Base-by-base conservation (phyloP, 2,797 vertebrate genomes). In the Odontamblyopus lacepedii region DNA sequence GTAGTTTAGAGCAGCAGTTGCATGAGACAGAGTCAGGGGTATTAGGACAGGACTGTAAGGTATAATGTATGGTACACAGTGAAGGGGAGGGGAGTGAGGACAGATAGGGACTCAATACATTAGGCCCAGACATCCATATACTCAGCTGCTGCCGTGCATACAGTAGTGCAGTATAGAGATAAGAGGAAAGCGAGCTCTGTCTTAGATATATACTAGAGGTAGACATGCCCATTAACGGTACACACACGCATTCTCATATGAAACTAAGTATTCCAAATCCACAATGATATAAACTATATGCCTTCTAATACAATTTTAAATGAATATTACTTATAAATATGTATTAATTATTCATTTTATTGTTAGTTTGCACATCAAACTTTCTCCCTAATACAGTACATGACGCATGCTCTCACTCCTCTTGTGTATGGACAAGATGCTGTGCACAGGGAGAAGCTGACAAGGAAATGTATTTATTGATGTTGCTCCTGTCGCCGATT, bases 1-100 rank as follows among this genome's bases (percentile, higher is more conserved):
- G 92, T 75, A 93, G 91, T 81, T 87, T 57, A 81, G 65, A 69
- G 75, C 79, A 77, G 71, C 78, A 30, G 77, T 78, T 79, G 78
- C 81, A 55, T 85, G 75, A 80, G 82, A 78, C 77, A 80, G 80
- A 60, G 84, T 68, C 75, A 83, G 83, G 77, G 79, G 71, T 38
- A 79, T 80, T 66, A 74, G 69, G 71, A 73, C 27, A 26, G 38
- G 55, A 61, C 79, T 78, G 81, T 72, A 85, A 83, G 82, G 83
- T 63, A 38, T 89, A 90, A 92, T 23, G 78, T 87, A 88, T 82
- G 80, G 85, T 85, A 87, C 69, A 69, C 73, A 73, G 63, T 8
- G 69, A 23, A 70, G 73, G 70, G 69, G 61, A 74, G 74, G 4
- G 63, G 29, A 72, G 75, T 11, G 11, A 57, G 18, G 68, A 73